A percentile compares a stretch with the other conserved stretches of the same genome.
Conservation (phyloP, 2,797 vertebrate species). For the Apogon talboti region DNA sequence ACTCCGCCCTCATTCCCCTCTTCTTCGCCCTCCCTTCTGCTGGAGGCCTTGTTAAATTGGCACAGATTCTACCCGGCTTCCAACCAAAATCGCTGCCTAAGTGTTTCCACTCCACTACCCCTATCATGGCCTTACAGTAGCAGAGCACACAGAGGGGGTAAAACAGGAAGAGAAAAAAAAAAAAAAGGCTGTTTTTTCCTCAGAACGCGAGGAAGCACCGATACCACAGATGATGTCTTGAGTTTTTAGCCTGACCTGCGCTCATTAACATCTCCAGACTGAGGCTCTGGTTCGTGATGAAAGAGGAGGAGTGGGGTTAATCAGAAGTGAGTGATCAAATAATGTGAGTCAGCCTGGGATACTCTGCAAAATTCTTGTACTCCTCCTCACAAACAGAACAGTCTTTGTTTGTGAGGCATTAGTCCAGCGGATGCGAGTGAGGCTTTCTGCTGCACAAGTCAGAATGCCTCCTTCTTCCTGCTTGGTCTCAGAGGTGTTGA, state of each 20-base stretch:
- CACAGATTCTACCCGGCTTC: conserved; percentile 67
- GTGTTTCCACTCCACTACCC: conserved; percentile 78
- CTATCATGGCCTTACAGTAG: conserved; percentile 65
- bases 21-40: conserved; percentile 52
- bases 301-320: conserved; percentile 9
- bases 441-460: conserved; percentile 65
- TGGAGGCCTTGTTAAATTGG: conserved; percentile 74
- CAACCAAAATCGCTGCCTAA: conserved; percentile 75
- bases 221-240: not conserved
- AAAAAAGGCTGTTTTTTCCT: conserved; percentile 16
- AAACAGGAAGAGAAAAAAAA: not conserved
- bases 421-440: conserved; percentile 66
- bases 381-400: conserved; percentile 60
- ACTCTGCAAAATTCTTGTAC: conserved; percentile 34
- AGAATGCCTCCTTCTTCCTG: conserved; percentile 76
- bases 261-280: conserved; percentile 8
- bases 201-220: conserved; percentile 2
- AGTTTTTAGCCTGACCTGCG: not conserved
- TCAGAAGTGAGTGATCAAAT: conserved; percentile 39
- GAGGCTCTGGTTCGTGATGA: not conserved
- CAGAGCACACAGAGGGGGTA: conserved; percentile 32
- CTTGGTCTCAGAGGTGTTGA: conserved; percentile 79
- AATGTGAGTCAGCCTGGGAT: conserved; percentile 44
- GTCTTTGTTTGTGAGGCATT: conserved; percentile 72
- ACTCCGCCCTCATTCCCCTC: conserved; percentile 39